Conservation (phyloP, 2,113 vertebrate genomes). For the Emydura subglobosa region DNA sequence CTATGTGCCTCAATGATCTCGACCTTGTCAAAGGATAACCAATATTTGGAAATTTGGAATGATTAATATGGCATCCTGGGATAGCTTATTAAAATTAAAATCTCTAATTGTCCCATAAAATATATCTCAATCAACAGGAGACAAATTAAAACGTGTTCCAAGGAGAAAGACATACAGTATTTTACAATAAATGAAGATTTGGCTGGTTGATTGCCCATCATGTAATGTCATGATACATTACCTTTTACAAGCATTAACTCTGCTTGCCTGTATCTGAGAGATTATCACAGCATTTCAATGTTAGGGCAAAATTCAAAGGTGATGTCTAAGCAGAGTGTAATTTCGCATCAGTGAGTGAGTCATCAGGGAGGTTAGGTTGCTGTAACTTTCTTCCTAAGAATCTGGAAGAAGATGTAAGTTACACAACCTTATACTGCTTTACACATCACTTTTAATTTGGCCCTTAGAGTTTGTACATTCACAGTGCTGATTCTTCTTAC, state of each 20-base stretch:
- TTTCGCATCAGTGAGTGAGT: not conserved
- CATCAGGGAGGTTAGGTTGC: not conserved
- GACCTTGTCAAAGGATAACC: not conserved
- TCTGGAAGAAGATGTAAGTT: not conserved
- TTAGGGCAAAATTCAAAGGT: not conserved
- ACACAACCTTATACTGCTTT: not conserved
- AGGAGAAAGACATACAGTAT: not conserved
- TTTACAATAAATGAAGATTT: not conserved
- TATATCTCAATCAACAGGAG: not conserved
- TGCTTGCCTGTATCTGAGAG: conserved; percentile 1
- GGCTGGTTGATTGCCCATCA: not conserved
- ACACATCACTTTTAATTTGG: not conserved
- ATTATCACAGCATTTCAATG: conserved; percentile 48
- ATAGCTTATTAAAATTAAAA: conserved; percentile 5
- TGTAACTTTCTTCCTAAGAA: not conserved
- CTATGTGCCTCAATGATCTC: not conserved
- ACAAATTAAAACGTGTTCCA: not conserved
- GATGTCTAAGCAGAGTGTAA: not conserved
- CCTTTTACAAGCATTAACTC: conserved; percentile 25
- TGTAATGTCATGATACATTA: conserved; percentile 10
- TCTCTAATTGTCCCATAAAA: not conserved
- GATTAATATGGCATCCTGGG: not conserved
- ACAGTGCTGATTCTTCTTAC: not conserved
- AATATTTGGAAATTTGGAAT: not conserved
- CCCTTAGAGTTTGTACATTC: not conserved